phyloP scores from a whole-genome alignment of 2,113 vertebrate genomes.

The Sciurus niger region DNA sequence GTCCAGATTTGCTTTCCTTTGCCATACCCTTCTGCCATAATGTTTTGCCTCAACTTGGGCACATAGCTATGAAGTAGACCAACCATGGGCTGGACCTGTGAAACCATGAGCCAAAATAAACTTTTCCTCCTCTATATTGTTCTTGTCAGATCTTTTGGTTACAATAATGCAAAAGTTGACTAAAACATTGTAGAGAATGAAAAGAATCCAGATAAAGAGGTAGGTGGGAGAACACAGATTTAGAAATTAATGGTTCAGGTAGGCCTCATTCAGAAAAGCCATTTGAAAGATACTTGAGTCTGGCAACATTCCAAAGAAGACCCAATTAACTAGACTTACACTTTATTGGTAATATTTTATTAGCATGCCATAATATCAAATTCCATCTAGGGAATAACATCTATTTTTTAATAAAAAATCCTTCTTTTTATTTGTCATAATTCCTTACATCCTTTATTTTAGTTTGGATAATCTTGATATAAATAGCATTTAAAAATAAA shows the following conservation, averaged over 20 bases:
- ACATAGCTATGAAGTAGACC: too few species aligned
- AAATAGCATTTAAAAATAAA: constrained; percentile 41
- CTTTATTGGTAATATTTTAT: not conserved
- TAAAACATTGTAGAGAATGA: not conserved
- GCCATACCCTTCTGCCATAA: too few species aligned
- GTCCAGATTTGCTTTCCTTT: too few species aligned
- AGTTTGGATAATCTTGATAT: not conserved
- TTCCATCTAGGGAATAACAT: not conserved
- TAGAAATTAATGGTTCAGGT: not conserved
- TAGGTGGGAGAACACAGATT: not conserved
- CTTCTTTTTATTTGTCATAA: not conserved
- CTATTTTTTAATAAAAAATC: not conserved
- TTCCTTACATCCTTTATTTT: not conserved
- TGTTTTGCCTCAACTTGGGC: too few species aligned
- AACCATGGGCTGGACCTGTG: too few species aligned
- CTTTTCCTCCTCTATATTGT: too few species aligned
- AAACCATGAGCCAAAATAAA: too few species aligned
- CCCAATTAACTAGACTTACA: not conserved
- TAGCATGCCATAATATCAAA: not conserved
- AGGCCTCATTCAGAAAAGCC: not conserved
- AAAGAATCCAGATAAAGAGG: not conserved
- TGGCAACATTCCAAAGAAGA: not conserved
- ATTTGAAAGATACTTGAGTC: not conserved
- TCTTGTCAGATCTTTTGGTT: too few species aligned
- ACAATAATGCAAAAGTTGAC: too few species aligned